Evolutionary conservation across 2,797 vertebrate genomes (phyloP).

Genomic region (Crocodylus rhombifer): DNA sequence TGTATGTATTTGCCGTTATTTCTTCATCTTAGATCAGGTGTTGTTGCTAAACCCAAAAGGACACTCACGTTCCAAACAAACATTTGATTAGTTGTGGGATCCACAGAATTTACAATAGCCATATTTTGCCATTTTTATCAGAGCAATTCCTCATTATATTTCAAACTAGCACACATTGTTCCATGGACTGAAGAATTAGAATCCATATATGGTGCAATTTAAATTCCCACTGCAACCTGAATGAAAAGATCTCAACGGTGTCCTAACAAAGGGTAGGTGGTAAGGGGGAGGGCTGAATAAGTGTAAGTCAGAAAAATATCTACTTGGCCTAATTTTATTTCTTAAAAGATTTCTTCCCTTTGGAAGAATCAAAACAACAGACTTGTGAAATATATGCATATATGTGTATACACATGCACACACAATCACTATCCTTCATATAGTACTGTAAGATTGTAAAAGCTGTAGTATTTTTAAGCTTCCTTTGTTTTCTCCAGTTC

Average conservation of each 20-base stretch:
- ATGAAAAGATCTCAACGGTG: background rate
- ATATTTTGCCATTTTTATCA: background rate
- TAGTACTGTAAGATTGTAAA: slow-evolving; percentile 6
- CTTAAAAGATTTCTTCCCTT: slow-evolving; percentile 32
- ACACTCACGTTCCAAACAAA: background rate
- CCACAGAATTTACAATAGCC: background rate
- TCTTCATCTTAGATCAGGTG: background rate
- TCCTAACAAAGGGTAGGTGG: background rate
- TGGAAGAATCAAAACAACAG: slow-evolving; percentile 32
- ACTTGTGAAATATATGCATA: background rate
- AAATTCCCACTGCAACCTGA: background rate
- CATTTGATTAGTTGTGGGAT: background rate
- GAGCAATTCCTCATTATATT: background rate
- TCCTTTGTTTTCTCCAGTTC: slow-evolving; percentile 69
- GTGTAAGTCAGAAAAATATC: slow-evolving; percentile 31
- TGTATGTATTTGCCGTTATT: background rate
- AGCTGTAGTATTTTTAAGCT: slow-evolving; percentile 27
- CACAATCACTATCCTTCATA: background rate
- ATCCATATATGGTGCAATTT: slow-evolving; percentile 3
- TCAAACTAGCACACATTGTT: background rate
- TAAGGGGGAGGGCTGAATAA: background rate
- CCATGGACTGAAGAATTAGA: background rate
- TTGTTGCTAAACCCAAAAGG: background rate
- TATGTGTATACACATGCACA: background rate
- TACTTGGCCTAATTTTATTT: slow-evolving; percentile 47